Base-by-base conservation (phyloP, 2,888 invertebrate species). In the Mythimna impura region DNA sequence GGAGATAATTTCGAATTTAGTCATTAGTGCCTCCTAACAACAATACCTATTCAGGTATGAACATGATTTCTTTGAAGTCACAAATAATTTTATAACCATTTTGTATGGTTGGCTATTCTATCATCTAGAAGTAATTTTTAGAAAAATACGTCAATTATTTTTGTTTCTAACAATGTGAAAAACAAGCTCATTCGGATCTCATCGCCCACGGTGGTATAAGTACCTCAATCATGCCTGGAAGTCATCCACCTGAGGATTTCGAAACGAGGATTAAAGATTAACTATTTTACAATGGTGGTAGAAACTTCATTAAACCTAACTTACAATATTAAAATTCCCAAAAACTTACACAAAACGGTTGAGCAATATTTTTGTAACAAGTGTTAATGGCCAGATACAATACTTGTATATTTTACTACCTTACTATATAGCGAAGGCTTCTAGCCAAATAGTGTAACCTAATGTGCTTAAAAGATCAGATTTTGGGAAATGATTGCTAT, bases 1-100 rank as follows among this genome's bases (percentile, higher is more conserved):
- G 69, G 74, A 52, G 22, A 70, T 73, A 62, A 76, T 79, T 81
- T 61, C 50, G 34, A 79, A 80, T 79, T 76, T 81, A 54, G 71
- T 83, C 76, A 78, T 71, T 79, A 76, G 79, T 77, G 77, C 76
- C 71, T 77, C 66, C 30, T 70, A 72, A 70, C 71, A 76, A 76
- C 67, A 71, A 71, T 66, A 78, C 57, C 74, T 78, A 69, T 76
- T 81, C 73, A 47, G 30, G 63, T 67, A 83, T 54, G 25, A 82
- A 88, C 87, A 89, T 86, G 86, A 90, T 89, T 82, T 87, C 77
- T 78, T 79, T 73, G 76, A 81, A 80, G 77, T 82, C 86, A 83
- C 78, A 71, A 66, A 73, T 71, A 89, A 88, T 88, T 87, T 87
- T 88, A 76, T 73, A 86, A 88, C 86, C 88, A 88, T 86, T 25